Conservation (phyloP, 2,797 vertebrate species). For the Rhabdomys pumilio region DNA sequence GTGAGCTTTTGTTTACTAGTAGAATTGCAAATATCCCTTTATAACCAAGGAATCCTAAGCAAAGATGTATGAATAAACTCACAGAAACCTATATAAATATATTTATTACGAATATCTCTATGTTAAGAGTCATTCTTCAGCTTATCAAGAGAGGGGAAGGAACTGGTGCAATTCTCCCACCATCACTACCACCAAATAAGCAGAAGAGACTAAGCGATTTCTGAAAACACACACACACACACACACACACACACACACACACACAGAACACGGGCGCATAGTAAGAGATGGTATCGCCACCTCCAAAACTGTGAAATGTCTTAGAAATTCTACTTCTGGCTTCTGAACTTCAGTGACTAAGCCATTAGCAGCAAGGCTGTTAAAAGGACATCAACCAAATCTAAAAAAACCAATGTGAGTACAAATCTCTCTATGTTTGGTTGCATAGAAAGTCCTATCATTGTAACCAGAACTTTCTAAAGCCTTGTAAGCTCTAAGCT, state of each 20-base stretch:
- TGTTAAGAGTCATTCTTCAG: neutral
- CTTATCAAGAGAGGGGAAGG: neutral
- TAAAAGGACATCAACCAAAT: neutral
- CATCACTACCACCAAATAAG: neutral
- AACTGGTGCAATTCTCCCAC: neutral
- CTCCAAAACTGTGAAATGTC: neutral
- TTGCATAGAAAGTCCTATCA: neutral
- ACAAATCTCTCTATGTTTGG: neutral
- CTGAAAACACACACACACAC: neutral
- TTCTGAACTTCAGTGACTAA: neutral
- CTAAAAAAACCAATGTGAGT: neutral
- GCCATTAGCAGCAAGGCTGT: neutral
- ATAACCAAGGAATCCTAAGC: constrained; percentile 39
- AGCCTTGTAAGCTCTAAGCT: neutral
- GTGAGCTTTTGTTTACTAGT: neutral
- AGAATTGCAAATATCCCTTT: constrained; percentile 52
- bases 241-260: too few species aligned
- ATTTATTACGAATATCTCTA: constrained; percentile 30
- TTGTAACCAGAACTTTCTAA: neutral
- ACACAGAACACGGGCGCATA: too few species aligned
- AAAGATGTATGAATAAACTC: neutral
- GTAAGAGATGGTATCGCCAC: neutral
- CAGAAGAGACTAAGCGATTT: neutral
- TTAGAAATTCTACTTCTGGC: neutral
- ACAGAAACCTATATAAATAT: neutral